These are phyloP conservation scores for Merluccius polli DNA, from an alignment of 2,797 vertebrate genomes.

Conservation along the genomic window DNA sequence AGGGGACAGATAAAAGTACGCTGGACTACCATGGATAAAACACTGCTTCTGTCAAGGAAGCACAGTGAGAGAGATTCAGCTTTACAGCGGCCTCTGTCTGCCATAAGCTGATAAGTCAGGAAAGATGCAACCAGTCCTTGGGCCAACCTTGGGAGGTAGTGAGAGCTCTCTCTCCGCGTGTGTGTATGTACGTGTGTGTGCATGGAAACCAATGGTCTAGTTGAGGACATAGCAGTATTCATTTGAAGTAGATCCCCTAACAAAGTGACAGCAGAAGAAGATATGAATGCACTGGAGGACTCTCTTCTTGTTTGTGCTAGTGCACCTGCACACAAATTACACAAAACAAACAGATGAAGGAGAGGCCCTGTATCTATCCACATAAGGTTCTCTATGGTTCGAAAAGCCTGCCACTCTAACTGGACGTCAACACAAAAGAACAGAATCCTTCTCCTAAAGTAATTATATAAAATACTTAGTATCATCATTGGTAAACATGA, in stretches of 20 bases:
- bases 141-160: slow-evolving; percentile 38
- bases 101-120: slow-evolving; percentile 30
- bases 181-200: slow-evolving; percentile 11
- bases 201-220: slow-evolving; percentile 30
- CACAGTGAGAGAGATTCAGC: slow-evolving; percentile 16
- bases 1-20: background rate
- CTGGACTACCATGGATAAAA: slow-evolving; percentile 24
- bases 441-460: background rate
- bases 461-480: no score
- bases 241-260: slow-evolving; percentile 31
- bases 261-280: slow-evolving; percentile 44
- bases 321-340: slow-evolving; percentile 15
- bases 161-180: slow-evolving; percentile 8
- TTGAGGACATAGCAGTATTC: slow-evolving; percentile 24
- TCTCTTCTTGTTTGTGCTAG: slow-evolving; percentile 18
- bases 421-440: background rate
- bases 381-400: background rate
- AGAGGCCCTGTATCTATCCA: background rate
- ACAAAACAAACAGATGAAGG: slow-evolving; percentile 13
- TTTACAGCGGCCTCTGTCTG: slow-evolving; percentile 44
- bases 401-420: background rate
- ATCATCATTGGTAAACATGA: background rate
- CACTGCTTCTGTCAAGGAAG: slow-evolving; percentile 14
- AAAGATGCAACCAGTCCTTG: slow-evolving; percentile 20
- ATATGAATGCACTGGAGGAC: slow-evolving; percentile 46